Evolutionary conservation across 2,797 vertebrate species (phyloP), one percentile per base, ranked within the genome.

Genomic region (Pterois miles): DNA sequence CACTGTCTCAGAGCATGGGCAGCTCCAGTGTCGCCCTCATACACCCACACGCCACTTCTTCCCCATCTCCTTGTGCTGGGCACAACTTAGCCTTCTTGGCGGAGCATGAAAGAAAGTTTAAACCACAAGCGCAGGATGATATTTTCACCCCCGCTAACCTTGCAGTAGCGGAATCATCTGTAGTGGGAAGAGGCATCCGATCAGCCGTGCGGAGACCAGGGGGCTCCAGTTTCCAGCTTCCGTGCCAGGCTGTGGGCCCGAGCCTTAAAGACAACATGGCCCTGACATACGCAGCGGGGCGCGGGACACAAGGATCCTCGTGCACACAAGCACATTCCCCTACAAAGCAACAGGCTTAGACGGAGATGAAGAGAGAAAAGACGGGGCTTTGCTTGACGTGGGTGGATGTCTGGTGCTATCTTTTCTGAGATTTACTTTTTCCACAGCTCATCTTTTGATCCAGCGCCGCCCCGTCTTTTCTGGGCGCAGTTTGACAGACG

Each of bases 121-220:
- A 86, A 79, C 86, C 86, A 76, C 83, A 52, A 83, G 89, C 88
- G 85, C 82, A 87, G 90, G 86, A 88, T 91, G 84, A 88, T 87
- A 86, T 92, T 93, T 91, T 87, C 86, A 85, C 87, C 89, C 85
- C 78, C 58, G 34, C 89, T 82, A 65, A 78, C 83, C 82, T 81
- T 85, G 74, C 73, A 68, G 66, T 40, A 9, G 77, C 78, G 84
- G 80, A 91, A 57, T 86, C 78, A 73, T 89, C 86, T 81, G 80
- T 60, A 78, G 81, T 57, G 69, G 72, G 74, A 83, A 80, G 76
- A 83, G 83, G 88, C 83, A 85, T 91, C 87, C 89, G 90, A 90
- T 90, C 89, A 91, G 77, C 86, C 20, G 77, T 56, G 77, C 29
- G 86, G 81, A 78, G 87, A 88, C 80, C 82, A 81, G 81, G 75